phyloP scores from a whole-genome alignment of 2,113 vertebrate genomes.

The Oreochromis tanganicae region DNA sequence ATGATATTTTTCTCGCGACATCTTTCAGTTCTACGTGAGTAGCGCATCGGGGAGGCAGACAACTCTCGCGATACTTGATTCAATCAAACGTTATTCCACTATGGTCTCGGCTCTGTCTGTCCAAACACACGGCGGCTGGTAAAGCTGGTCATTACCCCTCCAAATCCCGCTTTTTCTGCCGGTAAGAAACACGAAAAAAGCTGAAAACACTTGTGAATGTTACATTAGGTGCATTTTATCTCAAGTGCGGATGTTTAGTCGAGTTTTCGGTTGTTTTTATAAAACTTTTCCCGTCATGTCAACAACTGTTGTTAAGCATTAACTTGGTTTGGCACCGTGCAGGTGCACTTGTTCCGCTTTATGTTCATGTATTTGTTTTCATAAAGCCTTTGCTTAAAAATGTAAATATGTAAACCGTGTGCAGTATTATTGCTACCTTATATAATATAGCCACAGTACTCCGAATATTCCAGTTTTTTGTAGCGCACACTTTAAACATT shows the following conservation, averaged over 20 bases:
- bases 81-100: not conserved
- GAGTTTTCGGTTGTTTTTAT: not conserved
- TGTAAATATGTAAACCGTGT: not conserved
- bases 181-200: not conserved
- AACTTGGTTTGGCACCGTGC: not conserved
- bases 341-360: not conserved
- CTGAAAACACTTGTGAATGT: rapidly evolving
- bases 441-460: not conserved
- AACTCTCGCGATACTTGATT: constrained; percentile 8
- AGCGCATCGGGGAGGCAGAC: rapidly evolving
- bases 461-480: not conserved
- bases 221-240: rapidly evolving
- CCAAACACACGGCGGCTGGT: not conserved
- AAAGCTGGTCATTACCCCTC: not conserved
- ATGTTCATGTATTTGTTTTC: not conserved
- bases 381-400: not conserved
- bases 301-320: not conserved
- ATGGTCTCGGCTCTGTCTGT: rapidly evolving
- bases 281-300: not conserved
- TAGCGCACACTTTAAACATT: not conserved
- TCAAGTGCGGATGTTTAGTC: not conserved
- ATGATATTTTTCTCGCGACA: not conserved
- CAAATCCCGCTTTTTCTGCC: not conserved
- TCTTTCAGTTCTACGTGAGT: not conserved
- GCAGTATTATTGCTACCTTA: rapidly evolving